Base-by-base conservation (phyloP, 2,113 vertebrate species). In the Pterocles orientalis region DNA sequence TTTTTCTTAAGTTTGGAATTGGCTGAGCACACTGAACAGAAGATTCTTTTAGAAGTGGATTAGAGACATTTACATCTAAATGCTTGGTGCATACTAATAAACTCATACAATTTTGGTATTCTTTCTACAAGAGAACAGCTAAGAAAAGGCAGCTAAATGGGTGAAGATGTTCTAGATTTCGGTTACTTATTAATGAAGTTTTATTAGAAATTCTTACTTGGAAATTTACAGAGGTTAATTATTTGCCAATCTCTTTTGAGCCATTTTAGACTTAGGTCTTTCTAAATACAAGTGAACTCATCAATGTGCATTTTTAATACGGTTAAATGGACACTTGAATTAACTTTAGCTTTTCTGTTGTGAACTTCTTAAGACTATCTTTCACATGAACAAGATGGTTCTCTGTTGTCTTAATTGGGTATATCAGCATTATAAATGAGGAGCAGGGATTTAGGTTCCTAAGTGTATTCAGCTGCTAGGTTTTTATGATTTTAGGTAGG, bases 41-140 rank as follows among this genome's bases (percentile, higher is more conserved):
- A 90, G 89, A 92, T 87, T 82, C 89, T 94, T 97, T 97, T 95
- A 95, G 66, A 81, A 93, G 58, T 87, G 94, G 89, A 80, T 95
- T 94, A 96, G 65, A 80, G 77, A 58, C 86, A 82, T 96, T 94
- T 92, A 54, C 94, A 96, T 95, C 39, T 94, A 85, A 96, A 95
- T 95, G 92, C 87, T 84, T 79, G 54, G 33, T 0, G 70, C 94
- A 93, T 96, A 72, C 89, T 94, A 93, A 96, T 89, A 90, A 94
- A 91, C 76, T 79, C 72, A 23, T 75, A 70, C 79, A 76, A 21
- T 70, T 92, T 93, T 92, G 76, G 68, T 94, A 61, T 85, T 92
- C 62, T 76, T 12, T 53, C 18, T 36, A 6, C 33, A 11, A 71
- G 81, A 92, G 56, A 80, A 72, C 23, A 39, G 45, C 50, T 66